Evolutionary conservation across 2,113 vertebrate genomes (phyloP).

Genomic region (Ardeotis arabs): DNA sequence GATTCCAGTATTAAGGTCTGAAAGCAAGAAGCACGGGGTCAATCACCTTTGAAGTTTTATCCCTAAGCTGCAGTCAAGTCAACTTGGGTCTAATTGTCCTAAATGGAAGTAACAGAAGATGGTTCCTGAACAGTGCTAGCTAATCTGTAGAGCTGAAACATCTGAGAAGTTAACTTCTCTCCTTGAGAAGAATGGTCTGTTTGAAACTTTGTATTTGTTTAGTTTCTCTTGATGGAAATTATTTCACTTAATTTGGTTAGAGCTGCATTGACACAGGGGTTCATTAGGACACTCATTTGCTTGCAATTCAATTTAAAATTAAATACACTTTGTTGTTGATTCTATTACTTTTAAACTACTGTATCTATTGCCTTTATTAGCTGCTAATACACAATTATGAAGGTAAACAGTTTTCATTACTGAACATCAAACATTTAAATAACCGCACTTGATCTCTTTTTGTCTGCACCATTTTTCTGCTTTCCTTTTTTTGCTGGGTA

Average conservation of each 20-base stretch:
- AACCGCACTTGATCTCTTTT: constrained; percentile 48
- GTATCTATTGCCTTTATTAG: constrained; percentile 81
- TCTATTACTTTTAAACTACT: constrained; percentile 84
- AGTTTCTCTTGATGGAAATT: constrained; percentile 71
- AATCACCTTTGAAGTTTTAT: background rate
- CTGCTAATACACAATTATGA: constrained; percentile 78
- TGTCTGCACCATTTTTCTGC: background rate
- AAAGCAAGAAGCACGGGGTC: background rate
- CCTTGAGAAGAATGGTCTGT: constrained; percentile 46
- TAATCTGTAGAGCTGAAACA: constrained; percentile 15
- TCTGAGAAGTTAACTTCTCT: constrained; percentile 38
- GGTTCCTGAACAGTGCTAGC: background rate
- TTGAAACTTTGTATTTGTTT: constrained; percentile 71
- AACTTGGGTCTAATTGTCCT: background rate
- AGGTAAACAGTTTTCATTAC: constrained; percentile 80
- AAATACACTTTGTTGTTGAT: constrained; percentile 83
- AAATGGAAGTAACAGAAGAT: background rate
- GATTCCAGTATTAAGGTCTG: background rate
- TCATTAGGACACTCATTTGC: constrained; percentile 80
- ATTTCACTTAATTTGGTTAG: constrained; percentile 78
- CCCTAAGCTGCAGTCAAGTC: background rate
- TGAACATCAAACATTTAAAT: constrained; percentile 71
- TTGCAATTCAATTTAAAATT: constrained; percentile 83
- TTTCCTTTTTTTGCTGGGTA: background rate
- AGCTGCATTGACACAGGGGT: constrained; percentile 70